Evolutionary conservation across 2,797 vertebrate genomes (phyloP).

Genomic region (Sebastes melanostomus): DNA sequence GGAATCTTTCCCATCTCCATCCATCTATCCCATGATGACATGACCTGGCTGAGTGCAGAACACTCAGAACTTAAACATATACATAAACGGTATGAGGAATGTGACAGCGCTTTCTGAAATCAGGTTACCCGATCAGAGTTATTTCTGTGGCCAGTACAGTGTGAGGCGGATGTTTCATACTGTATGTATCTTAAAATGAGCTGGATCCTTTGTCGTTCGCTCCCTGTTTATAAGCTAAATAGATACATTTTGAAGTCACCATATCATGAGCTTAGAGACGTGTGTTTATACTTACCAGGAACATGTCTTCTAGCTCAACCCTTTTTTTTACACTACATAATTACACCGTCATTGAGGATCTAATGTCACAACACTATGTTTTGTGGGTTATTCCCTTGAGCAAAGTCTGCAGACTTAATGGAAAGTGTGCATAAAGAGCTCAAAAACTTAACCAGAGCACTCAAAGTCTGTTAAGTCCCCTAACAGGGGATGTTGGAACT

Average conservation of each 20-base stretch:
- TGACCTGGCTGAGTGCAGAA: background rate
- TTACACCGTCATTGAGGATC: background rate
- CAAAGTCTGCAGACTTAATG: background rate
- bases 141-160: background rate
- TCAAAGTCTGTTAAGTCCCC: background rate
- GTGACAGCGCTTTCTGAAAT: background rate
- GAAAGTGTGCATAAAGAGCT: slow-evolving; percentile 12
- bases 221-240: background rate
- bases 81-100: background rate
- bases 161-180: background rate
- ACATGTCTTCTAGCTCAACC: background rate
- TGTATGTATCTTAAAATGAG: background rate
- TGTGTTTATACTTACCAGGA: slow-evolving; percentile 5
- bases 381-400: background rate
- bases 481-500: background rate
- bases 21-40: background rate
- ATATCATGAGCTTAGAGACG: background rate
- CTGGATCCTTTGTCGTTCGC: background rate
- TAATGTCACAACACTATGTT: background rate
- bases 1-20: background rate
- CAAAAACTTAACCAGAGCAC: background rate
- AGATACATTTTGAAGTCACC: background rate
- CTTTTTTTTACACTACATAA: background rate
- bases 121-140: background rate
- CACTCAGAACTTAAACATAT: background rate